A percentile compares a stretch with the other conserved stretches of the same genome.
These are phyloP conservation scores for Actias luna DNA, from an alignment of 2,888 invertebrate genomes.

Conservation along the genomic window DNA sequence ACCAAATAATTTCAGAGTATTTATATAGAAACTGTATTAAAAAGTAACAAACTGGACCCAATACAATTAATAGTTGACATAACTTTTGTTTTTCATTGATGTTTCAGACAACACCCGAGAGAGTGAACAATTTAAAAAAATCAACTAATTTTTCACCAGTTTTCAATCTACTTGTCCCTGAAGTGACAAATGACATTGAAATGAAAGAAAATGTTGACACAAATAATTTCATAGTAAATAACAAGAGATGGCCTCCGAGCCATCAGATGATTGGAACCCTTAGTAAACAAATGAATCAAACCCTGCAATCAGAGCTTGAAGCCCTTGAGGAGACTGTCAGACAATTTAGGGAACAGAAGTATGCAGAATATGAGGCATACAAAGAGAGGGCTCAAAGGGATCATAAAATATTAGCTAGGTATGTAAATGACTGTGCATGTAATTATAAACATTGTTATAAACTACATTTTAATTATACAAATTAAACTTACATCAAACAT, in stretches of 20 bases:
- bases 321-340: conserved; percentile 89
- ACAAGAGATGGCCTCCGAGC: conserved; percentile 68
- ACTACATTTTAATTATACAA: too few species aligned
- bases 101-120: conserved; percentile 81
- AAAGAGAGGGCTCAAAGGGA: conserved; percentile 88
- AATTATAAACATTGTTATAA: too few species aligned
- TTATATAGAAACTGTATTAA: too few species aligned
- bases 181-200: conserved; percentile 74
- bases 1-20: too few species aligned
- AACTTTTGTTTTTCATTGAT: background rate
- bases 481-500: too few species aligned
- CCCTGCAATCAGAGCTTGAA: conserved; percentile 85
- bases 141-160: conserved; percentile 86
- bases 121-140: conserved; percentile 82
- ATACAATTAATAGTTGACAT: too few species aligned
- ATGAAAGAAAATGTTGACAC: conserved; percentile 75
- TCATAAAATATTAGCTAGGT: conserved; percentile 85
- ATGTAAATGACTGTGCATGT: conserved; percentile 25
- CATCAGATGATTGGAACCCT: conserved; percentile 82
- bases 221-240: conserved; percentile 58
- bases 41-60: too few species aligned
- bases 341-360: conserved; percentile 88
- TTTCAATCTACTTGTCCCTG: conserved; percentile 86
- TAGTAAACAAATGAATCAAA: conserved; percentile 85
- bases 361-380: conserved; percentile 87